Conservation (phyloP, 2,888 invertebrate species). For the Malthinus flaveolus region DNA sequence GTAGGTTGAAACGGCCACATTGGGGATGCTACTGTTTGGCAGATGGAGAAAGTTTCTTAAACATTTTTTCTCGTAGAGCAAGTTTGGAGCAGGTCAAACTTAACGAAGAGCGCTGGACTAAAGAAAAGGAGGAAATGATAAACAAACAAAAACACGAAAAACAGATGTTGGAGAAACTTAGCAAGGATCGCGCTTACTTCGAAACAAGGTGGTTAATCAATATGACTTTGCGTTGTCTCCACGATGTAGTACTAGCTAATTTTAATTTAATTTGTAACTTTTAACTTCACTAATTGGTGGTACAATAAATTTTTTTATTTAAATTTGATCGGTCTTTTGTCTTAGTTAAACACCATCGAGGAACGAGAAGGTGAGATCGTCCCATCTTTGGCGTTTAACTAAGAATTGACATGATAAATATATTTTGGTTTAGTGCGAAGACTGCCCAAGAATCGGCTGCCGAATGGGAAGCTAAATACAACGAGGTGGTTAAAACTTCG, state of each 20-base stretch:
- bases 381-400: constrained; percentile 44
- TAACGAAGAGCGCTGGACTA: constrained; percentile 47
- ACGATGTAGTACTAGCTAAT: constrained; percentile 48
- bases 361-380: constrained; percentile 44
- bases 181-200: constrained; percentile 43
- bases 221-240: constrained; percentile 48
- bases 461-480: constrained; percentile 32
- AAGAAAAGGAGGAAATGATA: constrained; percentile 47
- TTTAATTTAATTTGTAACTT: constrained; percentile 13
- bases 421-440: constrained; percentile 47
- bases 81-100: constrained; percentile 45
- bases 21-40: too few species aligned
- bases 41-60: too few species aligned
- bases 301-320: constrained; percentile 19
- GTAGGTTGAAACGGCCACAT: too few species aligned
- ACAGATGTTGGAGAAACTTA: constrained; percentile 43
- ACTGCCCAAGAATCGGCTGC: constrained; percentile 36
- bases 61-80: constrained; percentile 36
- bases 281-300: neutral
- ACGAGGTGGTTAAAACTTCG: constrained; percentile 28
- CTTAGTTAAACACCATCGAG: constrained; percentile 32
- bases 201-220: constrained; percentile 52
- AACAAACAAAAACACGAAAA: constrained; percentile 44
- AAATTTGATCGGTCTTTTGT: constrained; percentile 16
- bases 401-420: constrained; percentile 51